Evolutionary conservation across 2,113 vertebrate genomes (phyloP), one percentile per base, ranked within the genome.

Genomic region (Mesocricetus auratus): DNA sequence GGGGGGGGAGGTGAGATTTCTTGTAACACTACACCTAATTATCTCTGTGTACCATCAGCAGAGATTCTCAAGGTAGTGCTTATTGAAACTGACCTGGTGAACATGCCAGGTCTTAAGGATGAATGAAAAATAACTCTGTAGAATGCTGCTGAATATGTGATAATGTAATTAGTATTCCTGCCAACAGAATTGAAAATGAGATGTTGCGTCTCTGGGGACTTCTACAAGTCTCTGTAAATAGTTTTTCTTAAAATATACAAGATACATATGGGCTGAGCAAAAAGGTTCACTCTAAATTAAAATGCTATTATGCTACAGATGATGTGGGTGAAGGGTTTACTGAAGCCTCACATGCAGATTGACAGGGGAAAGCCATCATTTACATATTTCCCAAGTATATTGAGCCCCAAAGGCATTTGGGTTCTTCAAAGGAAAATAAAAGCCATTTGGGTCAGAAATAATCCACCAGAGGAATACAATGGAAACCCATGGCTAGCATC

Each of bases 151-250:
- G 98, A 98, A 98, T 98, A 98, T 97, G 98, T 98, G 98, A 98
- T 98, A 98, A 98, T 98, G 89, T 92, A 98, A 98, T 99, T 98
- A 98, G 98, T 98, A 98, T 98, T 98, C 97, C 96, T 98, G 98
- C 97, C 98, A 98, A 93, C 91, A 93, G 98, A 98, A 98, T 97
- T 98, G 96, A 98, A 98, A 98, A 98, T 98, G 97, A 98, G 98
- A 97, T 98, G 97, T 95, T 97, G 86, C 92, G 74, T 98, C 98
- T 98, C 98, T 39, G 77, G 97, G 95, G 98, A 97, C 89, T 79
- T 97, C 92, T 96, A 86, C 96, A 93, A 22, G 95, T 91, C 93
- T 97, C 96, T 96, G 68, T 97, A 97, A 98, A 97, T 97, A 86
- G 9, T 29, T 97, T 96, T 95, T 92, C 58, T 97, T 98, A 97